Percentiles rank a stretch among this genome's conserved stretches.
Conservation (phyloP, 2,888 invertebrate genomes). For the Rosalia funebris region DNA sequence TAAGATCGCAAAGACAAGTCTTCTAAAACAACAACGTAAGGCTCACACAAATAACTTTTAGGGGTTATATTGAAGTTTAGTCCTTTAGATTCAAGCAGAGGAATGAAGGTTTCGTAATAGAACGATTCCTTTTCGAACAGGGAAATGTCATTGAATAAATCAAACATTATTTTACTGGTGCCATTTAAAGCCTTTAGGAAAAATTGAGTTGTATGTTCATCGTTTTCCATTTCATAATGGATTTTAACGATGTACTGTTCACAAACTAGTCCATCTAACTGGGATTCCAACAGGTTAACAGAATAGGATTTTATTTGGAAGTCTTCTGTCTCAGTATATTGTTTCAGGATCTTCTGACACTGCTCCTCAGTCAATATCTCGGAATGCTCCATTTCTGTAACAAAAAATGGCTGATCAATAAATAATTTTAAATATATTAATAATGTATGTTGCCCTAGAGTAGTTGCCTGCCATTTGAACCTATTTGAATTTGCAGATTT, state of each 20-base stretch:
- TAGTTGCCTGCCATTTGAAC: too few species aligned
- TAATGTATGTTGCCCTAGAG: too few species aligned
- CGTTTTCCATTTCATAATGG: constrained; percentile 27
- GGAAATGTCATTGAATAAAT: constrained; percentile 41
- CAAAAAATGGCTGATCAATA: not conserved
- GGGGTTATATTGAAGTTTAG: constrained; percentile 50
- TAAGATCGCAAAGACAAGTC: constrained; percentile 48
- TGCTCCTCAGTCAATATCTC: constrained; percentile 35
- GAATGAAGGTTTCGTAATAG: constrained; percentile 48
- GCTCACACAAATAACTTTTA: constrained; percentile 48
- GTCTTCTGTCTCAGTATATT: constrained; percentile 18
- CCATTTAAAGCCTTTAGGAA: constrained; percentile 51
- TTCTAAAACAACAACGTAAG: constrained; percentile 51
- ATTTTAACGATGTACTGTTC: constrained; percentile 44
- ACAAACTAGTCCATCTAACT: constrained; percentile 46
- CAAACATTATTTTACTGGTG: constrained; percentile 40
- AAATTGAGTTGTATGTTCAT: constrained; percentile 31
- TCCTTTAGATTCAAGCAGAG: constrained; percentile 40
- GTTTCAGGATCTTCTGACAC: constrained; percentile 33
- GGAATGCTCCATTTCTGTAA: constrained; percentile 29
- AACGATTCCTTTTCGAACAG: constrained; percentile 55
- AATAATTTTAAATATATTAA: too few species aligned
- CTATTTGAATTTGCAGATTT: too few species aligned
- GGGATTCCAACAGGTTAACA: constrained; percentile 35
- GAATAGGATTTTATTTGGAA: constrained; percentile 25